These are phyloP conservation scores for Fistularia tabacaria DNA, from an alignment of 2,797 vertebrate genomes.

Conservation along the genomic window DNA sequence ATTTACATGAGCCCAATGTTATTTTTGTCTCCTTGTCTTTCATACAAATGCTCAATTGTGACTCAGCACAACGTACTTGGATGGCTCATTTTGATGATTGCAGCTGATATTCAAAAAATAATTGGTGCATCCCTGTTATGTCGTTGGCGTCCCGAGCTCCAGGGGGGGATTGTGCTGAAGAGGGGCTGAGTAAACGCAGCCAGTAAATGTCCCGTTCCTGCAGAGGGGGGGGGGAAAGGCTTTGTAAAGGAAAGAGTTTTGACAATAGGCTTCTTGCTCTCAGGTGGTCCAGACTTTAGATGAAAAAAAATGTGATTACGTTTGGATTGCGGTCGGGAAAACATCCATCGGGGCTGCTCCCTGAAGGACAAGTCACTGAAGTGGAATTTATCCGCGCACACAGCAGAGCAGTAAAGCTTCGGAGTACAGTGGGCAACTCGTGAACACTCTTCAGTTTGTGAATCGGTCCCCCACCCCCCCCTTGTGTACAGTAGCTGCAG, in stretches of 20 bases:
- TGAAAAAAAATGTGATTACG: conserved; percentile 1
- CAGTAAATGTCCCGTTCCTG: conserved; percentile 1
- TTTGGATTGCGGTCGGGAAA: conserved; percentile 11
- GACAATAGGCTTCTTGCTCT: conserved; percentile 1
- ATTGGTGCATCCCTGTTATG: too few species aligned
- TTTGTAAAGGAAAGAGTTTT: conserved; percentile 11
- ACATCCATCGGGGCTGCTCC: conserved; percentile 8
- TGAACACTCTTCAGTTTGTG: conserved; percentile 25
- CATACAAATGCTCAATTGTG: too few species aligned
- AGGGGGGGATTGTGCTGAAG: too few species aligned
- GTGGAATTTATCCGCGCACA: conserved; percentile 11
- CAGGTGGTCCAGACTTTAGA: too few species aligned
- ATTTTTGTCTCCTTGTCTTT: too few species aligned
- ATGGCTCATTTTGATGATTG: too few species aligned
- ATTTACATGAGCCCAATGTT: too few species aligned
- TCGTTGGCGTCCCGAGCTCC: too few species aligned
- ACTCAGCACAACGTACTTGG: too few species aligned
- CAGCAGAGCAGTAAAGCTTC: conserved; percentile 7
- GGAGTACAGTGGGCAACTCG: conserved; percentile 14
- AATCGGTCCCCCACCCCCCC: conserved; percentile 14
- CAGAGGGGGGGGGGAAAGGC: background rate
- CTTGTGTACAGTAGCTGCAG: conserved; percentile 10
- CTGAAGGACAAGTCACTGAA: conserved; percentile 13
- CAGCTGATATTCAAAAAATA: too few species aligned
- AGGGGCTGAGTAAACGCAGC: conserved; percentile 7